Base-by-base conservation (phyloP, 2,888 invertebrate genomes). In the Eristalis arbustorum region DNA sequence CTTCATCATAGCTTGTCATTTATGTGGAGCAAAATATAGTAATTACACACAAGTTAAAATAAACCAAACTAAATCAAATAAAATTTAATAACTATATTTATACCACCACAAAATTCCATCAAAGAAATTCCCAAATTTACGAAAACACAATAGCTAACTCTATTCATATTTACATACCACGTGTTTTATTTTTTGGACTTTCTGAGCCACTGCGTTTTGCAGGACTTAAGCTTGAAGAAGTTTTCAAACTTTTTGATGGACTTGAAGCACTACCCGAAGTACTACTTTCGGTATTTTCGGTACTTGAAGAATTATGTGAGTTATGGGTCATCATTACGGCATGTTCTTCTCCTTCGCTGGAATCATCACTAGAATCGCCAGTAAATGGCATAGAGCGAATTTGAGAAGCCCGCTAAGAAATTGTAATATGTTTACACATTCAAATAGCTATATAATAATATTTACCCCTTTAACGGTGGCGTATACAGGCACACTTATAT, bases 361-460 rank as follows among this genome's bases (percentile, higher is more conserved):
- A 98, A 91, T 98, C 98, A 91, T 98, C 98, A 0, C 98, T 97
- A 4, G 98, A 98, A 90, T 98, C 98, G 2, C 98, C 98, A 18
- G 97, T 97, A 92, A 98, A 98, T 10, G 98, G 98, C 95, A 98
- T 97, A 62, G 98, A 98, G 89, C 98, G 95, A 90, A 98, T 98
- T 93, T 98, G 98, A 92, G 98, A 98, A 88, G 98, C 98, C 90
- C 98, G 95, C 95, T 96, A 23, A 1, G 59, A 73, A 59, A 59
- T 8, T 8, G 8, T 23, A 14, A 1, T 8, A 6, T 8, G 5
- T 18, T 49, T 6, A 49, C 8, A 18, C 49, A 18, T 5, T 49
- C 18, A 49, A 8, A 18, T 18, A 42, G 25, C 22, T n/a, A 25
- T 59, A 1, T 72, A 59, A 0, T 62, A 8, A 0, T 37, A 88